Evolutionary conservation across 2,113 vertebrate genomes (phyloP).

Genomic region (Morone chrysops): DNA sequence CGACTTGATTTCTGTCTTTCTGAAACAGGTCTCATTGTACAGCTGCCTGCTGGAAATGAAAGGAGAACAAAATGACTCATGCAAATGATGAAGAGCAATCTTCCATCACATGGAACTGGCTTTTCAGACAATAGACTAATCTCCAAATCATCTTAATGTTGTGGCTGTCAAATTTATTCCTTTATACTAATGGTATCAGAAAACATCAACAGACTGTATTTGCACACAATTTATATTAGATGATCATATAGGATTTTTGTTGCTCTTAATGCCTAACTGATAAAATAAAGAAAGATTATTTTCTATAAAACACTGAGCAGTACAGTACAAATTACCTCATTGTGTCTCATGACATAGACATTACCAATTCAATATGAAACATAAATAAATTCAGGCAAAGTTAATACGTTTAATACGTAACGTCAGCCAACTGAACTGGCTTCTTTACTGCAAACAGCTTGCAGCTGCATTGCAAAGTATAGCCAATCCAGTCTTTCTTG

Average conservation of each 20-base stretch:
- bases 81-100: background rate
- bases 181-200: background rate
- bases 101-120: background rate
- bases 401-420: no score
- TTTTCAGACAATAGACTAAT: background rate
- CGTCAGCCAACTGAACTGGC: no score
- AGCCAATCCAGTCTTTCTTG: no score
- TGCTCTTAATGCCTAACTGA: background rate
- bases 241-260: no score
- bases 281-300: no score
- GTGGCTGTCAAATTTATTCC: background rate
- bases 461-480: no score
- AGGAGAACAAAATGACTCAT: background rate
- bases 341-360: no score
- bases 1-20: background rate
- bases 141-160: background rate
- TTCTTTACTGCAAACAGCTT: no score
- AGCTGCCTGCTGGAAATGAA: background rate
- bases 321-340: no score
- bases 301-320: no score
- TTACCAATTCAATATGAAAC: no score
- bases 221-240: background rate
- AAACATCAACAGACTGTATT: background rate
- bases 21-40: background rate
- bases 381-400: no score